phyloP scores from a whole-genome alignment of 1,140 invertebrate genomes.

The Augochlora pura region DNA sequence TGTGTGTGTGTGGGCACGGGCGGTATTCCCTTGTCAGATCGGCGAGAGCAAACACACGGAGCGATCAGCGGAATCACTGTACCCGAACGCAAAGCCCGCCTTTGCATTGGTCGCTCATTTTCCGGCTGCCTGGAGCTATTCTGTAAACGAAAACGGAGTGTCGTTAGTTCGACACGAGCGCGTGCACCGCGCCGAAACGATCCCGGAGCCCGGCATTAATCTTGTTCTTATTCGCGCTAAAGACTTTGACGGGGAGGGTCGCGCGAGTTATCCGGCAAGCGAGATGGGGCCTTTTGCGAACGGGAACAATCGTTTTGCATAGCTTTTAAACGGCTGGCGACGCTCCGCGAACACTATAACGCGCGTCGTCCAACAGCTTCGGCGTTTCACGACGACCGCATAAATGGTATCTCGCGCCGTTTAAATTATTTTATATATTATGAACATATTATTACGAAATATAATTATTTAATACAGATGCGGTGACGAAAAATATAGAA shows the following conservation, averaged over 20 bases:
- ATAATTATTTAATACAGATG: too few species aligned
- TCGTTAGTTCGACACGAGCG: constrained; percentile 41
- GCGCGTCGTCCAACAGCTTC: too few species aligned
- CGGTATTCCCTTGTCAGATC: not conserved
- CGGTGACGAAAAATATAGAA: too few species aligned
- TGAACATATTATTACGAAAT: too few species aligned
- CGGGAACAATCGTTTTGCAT: constrained; percentile 29
- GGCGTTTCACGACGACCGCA: too few species aligned
- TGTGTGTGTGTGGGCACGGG: too few species aligned
- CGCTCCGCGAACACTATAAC: constrained; percentile 2
- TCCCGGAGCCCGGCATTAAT: constrained; percentile 63
- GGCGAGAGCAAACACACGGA: not conserved
- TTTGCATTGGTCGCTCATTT: constrained; percentile 52
- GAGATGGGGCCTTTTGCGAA: constrained; percentile 5
- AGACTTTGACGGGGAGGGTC: constrained; percentile 41
- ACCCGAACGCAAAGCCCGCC: not conserved
- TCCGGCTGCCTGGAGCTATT: constrained; percentile 53
- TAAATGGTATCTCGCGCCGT: too few species aligned
- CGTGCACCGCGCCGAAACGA: constrained; percentile 39
- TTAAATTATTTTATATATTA: too few species aligned
- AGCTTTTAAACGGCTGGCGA: constrained; percentile 19
- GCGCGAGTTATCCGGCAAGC: constrained; percentile 13
- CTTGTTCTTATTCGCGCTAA: constrained; percentile 54
- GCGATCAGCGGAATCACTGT: not conserved
- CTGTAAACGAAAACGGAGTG: constrained; percentile 48